Evolutionary conservation across 2,113 vertebrate genomes (phyloP).

Genomic region (Callionymus lyra): DNA sequence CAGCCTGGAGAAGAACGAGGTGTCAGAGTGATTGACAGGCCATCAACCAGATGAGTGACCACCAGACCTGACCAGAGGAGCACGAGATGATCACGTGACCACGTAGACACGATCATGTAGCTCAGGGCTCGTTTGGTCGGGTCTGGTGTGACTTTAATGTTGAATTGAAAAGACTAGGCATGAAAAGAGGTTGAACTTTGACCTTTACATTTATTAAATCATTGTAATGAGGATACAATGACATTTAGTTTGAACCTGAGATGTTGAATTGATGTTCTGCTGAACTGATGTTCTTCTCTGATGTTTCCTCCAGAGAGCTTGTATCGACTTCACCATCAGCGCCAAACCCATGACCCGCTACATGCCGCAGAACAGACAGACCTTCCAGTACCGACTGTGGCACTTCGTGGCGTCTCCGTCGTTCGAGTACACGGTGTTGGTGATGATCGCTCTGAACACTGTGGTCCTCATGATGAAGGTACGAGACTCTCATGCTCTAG

Average conservation of each 20-base stretch:
- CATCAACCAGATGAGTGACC: no score
- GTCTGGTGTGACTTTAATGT: no score
- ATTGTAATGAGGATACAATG: no score
- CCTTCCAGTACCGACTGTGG: conserved; percentile 94
- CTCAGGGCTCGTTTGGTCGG: no score
- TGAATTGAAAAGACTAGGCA: no score
- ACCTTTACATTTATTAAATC: no score
- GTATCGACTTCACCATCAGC: conserved; percentile 95
- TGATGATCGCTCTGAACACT: conserved; percentile 97
- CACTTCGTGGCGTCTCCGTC: conserved; percentile 96
- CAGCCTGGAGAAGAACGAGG: conserved; percentile 96
- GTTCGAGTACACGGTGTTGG: conserved; percentile 95
- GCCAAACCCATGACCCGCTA: conserved; percentile 95
- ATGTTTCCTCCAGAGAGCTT: conserved; percentile 78
- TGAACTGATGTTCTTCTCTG: no score
- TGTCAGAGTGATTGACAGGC: conserved; percentile 30
- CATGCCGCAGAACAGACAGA: conserved; percentile 97
- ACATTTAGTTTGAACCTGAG: no score
- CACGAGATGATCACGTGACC: neutral
- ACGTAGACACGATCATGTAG: neutral
- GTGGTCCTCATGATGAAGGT: conserved; percentile 99
- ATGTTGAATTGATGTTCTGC: no score
- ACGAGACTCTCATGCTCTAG: conserved; percentile 3
- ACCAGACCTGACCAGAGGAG: neutral
- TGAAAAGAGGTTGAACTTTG: no score